A percentile compares a stretch with the other conserved stretches of the same genome.
Evolutionary conservation across 92 coral and sea anemone species (phyloP).

Genomic region (Parazoanthus darwini): DNA sequence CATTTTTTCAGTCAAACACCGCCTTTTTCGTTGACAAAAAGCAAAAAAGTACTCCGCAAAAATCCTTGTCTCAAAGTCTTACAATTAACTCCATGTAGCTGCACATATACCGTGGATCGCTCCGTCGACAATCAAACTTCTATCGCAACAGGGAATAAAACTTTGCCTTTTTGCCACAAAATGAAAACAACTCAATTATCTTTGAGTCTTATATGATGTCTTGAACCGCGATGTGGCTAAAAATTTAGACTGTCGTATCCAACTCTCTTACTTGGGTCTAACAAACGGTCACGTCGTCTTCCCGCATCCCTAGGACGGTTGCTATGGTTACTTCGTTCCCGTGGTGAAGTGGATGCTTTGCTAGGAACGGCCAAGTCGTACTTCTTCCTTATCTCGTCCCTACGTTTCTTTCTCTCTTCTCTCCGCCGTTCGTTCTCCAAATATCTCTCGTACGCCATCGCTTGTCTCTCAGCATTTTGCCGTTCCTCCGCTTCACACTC

Average conservation of each 20-base stretch:
- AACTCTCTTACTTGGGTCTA: slow-evolving; percentile 26
- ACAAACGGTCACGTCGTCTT: slow-evolving; percentile 35
- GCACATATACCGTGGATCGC: not conserved
- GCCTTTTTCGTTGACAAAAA: no score
- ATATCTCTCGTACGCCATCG: not conserved
- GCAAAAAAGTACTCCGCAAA: no score
- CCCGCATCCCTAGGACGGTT: not conserved
- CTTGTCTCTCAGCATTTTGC: slow-evolving; percentile 3
- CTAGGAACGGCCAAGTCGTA: slow-evolving; percentile 11
- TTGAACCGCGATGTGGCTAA: not conserved
- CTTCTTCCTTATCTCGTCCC: slow-evolving; percentile 26
- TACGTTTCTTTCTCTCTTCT: slow-evolving; percentile 3
- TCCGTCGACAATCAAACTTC: not conserved
- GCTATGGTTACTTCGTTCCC: not conserved
- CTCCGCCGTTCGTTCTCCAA: slow-evolving; percentile 23
- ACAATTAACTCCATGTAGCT: not conserved
- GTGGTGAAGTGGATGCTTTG: not conserved
- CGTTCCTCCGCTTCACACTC: slow-evolving; percentile 15
- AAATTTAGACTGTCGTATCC: slow-evolving; percentile 36
- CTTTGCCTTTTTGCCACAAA: not conserved
- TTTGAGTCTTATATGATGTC: no score
- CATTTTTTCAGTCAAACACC: no score
- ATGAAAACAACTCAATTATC: not conserved
- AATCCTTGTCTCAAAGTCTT: no score
- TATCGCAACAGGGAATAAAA: not conserved